phyloP scores from a whole-genome alignment of 1,140 invertebrate genomes.

The Megalopta genalis region DNA sequence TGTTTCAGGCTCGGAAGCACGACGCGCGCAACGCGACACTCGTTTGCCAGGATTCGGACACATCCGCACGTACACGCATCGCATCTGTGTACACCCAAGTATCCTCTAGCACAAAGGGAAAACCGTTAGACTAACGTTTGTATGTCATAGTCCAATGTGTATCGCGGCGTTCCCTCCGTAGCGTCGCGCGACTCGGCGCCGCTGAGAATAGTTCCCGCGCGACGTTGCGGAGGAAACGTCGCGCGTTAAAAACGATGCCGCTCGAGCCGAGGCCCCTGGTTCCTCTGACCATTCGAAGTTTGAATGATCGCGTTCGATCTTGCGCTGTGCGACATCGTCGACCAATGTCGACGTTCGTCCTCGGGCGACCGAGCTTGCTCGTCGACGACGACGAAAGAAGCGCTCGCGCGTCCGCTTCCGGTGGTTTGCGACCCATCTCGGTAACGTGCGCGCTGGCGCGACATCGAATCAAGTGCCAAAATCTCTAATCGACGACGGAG shows the following conservation, averaged over 20 bases:
- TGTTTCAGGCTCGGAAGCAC: not conserved
- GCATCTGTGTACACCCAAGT: conserved; percentile 51
- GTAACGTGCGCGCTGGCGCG: not conserved
- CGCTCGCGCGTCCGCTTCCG: not conserved
- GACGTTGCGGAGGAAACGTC: not conserved
- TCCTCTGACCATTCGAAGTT: no score
- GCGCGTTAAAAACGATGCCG: not conserved
- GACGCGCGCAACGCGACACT: not conserved
- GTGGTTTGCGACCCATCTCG: no score
- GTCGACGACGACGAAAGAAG: not conserved
- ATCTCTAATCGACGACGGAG: not conserved
- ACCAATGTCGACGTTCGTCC: not conserved
- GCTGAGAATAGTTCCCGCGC: no score
- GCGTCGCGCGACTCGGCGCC: no score
- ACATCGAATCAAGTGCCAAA: conserved; percentile 4
- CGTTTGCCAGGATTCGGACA: not conserved
- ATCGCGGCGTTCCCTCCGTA: no score
- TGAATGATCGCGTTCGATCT: not conserved
- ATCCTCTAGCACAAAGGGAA: conserved; percentile 64
- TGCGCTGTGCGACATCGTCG: not conserved
- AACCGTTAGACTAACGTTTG: conserved; percentile 42
- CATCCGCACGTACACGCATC: conserved; percentile 20
- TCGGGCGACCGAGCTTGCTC: not conserved
- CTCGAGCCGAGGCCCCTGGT: not conserved
- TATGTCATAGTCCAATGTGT: conserved; percentile 32